These are phyloP conservation scores for Oreochromis grahami DNA, from an alignment of 2,797 vertebrate genomes.

Conservation along the genomic window DNA sequence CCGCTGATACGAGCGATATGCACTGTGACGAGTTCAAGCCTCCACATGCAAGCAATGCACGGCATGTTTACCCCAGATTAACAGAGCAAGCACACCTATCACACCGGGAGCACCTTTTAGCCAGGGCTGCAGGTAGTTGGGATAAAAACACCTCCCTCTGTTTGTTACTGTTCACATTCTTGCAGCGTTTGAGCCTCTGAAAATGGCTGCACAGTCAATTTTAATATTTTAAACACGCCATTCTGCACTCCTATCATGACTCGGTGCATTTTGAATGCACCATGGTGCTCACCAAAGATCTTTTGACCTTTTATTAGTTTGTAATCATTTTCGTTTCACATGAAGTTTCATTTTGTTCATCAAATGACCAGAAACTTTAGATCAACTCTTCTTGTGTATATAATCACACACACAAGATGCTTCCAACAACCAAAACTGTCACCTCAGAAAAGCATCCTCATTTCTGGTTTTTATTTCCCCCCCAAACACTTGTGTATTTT, in stretches of 20 bases:
- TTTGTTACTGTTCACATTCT: neutral
- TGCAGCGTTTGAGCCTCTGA: neutral
- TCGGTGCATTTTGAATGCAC: neutral
- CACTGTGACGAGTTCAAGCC: constrained; percentile 46
- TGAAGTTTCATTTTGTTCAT: neutral
- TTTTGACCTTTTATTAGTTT: neutral
- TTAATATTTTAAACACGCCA: neutral
- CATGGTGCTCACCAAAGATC: neutral
- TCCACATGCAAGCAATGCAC: constrained; percentile 53
- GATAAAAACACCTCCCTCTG: neutral
- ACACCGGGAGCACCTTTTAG: neutral
- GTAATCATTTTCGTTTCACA: neutral
- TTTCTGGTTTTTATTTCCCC: neutral
- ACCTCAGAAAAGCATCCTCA: neutral
- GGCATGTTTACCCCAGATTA: neutral
- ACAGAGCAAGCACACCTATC: neutral
- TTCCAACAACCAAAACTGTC: neutral
- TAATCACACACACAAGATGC: neutral
- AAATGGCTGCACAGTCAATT: neutral
- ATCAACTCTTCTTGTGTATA: neutral
- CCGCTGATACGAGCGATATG: neutral
- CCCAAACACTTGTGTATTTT: neutral
- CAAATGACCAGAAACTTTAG: neutral
- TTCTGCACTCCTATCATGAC: neutral
- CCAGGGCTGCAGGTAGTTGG: neutral